These are phyloP conservation scores for Sturmia bella DNA, from an alignment of 2,888 invertebrate species.

Conservation along the genomic window DNA sequence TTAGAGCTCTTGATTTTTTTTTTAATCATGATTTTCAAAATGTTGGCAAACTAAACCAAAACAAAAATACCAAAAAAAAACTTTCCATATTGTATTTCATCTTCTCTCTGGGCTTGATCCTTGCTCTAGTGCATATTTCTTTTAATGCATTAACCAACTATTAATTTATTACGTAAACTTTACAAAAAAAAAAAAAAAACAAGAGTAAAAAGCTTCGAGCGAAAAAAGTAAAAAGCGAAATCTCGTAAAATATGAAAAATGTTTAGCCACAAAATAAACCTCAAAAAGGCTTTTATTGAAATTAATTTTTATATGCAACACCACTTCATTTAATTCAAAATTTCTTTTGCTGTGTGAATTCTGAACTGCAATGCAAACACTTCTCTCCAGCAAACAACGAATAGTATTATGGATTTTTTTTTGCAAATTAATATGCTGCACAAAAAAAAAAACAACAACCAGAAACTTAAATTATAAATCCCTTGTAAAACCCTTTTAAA, in stretches of 20 bases:
- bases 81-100: too few species aligned
- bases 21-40: too few species aligned
- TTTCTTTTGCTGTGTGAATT: conserved; percentile 19
- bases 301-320: conserved; percentile 63
- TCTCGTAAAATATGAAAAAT: background rate
- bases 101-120: too few species aligned
- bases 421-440: conserved; percentile 49
- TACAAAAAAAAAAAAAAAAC: conserved; percentile 1
- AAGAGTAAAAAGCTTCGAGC: conserved; percentile 5
- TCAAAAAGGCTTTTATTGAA: conserved; percentile 67
- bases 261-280: conserved; percentile 49
- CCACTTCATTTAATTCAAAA: conserved; percentile 46
- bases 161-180: conserved; percentile 51
- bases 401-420: conserved; percentile 19
- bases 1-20: too few species aligned
- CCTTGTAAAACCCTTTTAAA: conserved; percentile 56
- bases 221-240: background rate
- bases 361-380: conserved; percentile 28
- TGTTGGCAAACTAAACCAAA: too few species aligned
- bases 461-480: conserved; percentile 27
- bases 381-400: conserved; percentile 22
- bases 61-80: too few species aligned
- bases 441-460: background rate
- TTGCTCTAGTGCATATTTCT: background rate
- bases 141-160: conserved; percentile 48